Evolutionary conservation across 2,113 vertebrate genomes (phyloP).

Genomic region (Prunella himalayana): DNA sequence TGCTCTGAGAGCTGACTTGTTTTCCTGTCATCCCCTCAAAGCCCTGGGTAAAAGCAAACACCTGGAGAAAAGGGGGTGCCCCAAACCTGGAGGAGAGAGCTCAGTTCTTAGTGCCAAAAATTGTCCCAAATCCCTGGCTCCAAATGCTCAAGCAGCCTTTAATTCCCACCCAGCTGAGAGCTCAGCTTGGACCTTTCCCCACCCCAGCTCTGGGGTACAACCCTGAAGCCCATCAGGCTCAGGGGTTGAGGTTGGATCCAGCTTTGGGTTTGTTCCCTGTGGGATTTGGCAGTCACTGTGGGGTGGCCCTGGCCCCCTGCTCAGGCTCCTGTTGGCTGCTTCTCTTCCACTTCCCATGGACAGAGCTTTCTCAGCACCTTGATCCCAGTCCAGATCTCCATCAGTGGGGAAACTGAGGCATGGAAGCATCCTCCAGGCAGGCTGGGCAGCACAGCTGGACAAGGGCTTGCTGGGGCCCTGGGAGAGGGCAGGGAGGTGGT

Average conservation of each 20-base stretch:
- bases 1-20: neutral
- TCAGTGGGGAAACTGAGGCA: neutral
- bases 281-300: neutral
- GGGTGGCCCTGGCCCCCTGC: neutral
- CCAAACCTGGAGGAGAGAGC: neutral
- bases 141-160: neutral
- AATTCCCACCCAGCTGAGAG: neutral
- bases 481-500: neutral
- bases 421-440: neutral
- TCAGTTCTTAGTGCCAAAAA: neutral
- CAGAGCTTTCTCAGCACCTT: neutral
- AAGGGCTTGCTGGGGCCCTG: neutral
- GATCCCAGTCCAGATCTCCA: neutral
- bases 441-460: fast-evolving
- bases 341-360: neutral
- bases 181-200: neutral
- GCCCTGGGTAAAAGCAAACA: fast-evolving
- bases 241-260: fast-evolving
- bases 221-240: neutral
- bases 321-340: neutral
- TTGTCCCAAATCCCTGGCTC: neutral
- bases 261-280: neutral
- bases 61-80: neutral
- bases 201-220: neutral
- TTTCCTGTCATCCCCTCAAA: neutral